These are phyloP conservation scores for Endotricha flammealis DNA, from an alignment of 2,888 invertebrate genomes.

Conservation along the genomic window DNA sequence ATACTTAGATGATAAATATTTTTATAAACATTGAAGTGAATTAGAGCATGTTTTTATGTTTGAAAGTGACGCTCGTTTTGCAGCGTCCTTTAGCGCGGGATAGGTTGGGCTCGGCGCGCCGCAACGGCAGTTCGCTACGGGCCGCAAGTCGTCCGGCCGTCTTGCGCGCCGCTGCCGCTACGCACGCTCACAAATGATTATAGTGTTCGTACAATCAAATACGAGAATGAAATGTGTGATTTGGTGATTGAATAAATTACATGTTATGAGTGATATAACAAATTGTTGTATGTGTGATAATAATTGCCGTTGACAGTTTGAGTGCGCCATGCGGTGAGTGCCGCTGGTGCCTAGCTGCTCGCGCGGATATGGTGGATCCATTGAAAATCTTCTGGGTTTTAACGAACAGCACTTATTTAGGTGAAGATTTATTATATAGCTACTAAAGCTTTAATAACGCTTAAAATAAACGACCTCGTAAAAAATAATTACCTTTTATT, in stretches of 20 bases:
- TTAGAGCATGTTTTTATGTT: conserved; percentile 38
- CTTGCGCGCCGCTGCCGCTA: conserved; percentile 30
- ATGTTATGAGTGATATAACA: conserved; percentile 25
- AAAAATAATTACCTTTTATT: too few species aligned
- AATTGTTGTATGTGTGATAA: conserved; percentile 36
- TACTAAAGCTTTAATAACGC: too few species aligned
- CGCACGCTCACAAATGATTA: conserved; percentile 30
- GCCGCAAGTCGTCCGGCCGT: conserved; percentile 55
- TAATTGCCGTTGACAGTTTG: conserved; percentile 41
- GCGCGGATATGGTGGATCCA: conserved; percentile 86
- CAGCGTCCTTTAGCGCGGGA: conserved; percentile 60
- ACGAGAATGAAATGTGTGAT: conserved; percentile 33
- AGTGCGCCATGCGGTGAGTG: conserved; percentile 71
- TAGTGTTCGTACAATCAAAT: conserved; percentile 31
- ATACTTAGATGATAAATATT: not conserved
- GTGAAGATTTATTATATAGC: conserved; percentile 58
- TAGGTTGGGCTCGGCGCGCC: conserved; percentile 48
- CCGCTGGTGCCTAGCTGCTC: conserved; percentile 47
- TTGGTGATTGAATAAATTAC: conserved; percentile 38
- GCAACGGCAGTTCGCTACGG: conserved; percentile 70
- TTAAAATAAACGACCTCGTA: too few species aligned
- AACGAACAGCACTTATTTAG: conserved; percentile 89
- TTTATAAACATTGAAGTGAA: conserved; percentile 12
- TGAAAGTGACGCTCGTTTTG: conserved; percentile 47
- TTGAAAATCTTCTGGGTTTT: conserved; percentile 90